Percentiles rank a stretch among this genome's conserved stretches.
Evolutionary conservation across 1,140 invertebrate genomes (phyloP).

Genomic region (Nasonia giraulti): DNA sequence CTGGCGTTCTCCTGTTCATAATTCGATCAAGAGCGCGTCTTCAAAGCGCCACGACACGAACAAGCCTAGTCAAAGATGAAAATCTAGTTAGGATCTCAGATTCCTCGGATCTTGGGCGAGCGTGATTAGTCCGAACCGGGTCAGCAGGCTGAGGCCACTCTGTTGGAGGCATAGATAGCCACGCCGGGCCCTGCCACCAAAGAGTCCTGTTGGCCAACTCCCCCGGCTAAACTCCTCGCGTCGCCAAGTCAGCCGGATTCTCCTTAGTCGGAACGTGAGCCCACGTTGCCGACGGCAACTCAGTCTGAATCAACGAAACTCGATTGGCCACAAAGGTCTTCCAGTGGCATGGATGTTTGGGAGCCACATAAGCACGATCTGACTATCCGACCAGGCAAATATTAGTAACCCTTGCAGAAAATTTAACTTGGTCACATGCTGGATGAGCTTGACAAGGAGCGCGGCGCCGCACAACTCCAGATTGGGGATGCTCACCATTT

Average conservation of each 20-base stretch:
- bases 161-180: too few species aligned
- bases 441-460: neutral
- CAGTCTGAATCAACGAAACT: neutral
- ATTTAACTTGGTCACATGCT: neutral
- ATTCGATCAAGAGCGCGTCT: too few species aligned
- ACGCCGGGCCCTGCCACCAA: too few species aligned
- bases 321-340: constrained; percentile 7
- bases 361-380: neutral
- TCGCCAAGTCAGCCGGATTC: constrained; percentile 11
- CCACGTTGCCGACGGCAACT: constrained; percentile 3
- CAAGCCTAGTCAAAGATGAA: too few species aligned
- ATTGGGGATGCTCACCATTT: constrained; percentile 24
- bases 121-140: too few species aligned
- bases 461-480: neutral
- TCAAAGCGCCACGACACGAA: too few species aligned
- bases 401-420: neutral
- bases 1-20: neutral
- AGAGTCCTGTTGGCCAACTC: too few species aligned
- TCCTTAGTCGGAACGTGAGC: neutral
- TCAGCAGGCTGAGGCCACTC: too few species aligned
- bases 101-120: too few species aligned
- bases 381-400: neutral
- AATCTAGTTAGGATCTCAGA: too few species aligned
- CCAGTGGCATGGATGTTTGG: neutral
- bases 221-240: too few species aligned